These are phyloP conservation scores for Scaptomyza cyrtandrae DNA, from an alignment of 2,888 invertebrate species.

Conservation along the genomic window DNA sequence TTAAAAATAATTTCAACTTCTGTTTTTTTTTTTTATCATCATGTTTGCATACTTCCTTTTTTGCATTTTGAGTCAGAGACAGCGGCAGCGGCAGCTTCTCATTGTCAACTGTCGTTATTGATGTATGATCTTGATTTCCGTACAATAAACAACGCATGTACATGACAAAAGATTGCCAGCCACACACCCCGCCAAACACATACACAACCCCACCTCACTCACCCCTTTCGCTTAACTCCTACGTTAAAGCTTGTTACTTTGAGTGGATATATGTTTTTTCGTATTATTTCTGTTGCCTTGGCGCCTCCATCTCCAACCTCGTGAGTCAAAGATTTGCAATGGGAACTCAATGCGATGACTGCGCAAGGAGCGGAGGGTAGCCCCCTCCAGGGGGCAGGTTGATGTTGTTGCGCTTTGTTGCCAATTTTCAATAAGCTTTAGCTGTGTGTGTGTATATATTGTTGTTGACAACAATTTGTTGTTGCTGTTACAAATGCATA, in stretches of 20 bases:
- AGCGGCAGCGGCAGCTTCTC: constrained; percentile 36
- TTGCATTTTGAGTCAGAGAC: constrained; percentile 58
- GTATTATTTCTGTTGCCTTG: constrained; percentile 52
- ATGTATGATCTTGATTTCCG: constrained; percentile 77
- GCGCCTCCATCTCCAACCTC: constrained; percentile 42
- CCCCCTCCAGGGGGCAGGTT: constrained; percentile 20
- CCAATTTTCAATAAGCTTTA: constrained; percentile 59
- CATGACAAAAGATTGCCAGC: constrained; percentile 58
- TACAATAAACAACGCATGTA: constrained; percentile 46
- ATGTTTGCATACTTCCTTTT: constrained; percentile 40
- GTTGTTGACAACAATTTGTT: constrained; percentile 47
- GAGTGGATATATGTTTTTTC: constrained; percentile 2
- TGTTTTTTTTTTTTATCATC: constrained; percentile 1
- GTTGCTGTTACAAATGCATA: neutral
- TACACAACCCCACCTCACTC: neutral
- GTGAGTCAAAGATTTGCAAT: constrained; percentile 48
- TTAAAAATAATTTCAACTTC: constrained; percentile 50
- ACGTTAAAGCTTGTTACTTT: constrained; percentile 33
- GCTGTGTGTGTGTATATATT: constrained; percentile 27
- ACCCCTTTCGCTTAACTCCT: constrained; percentile 6
- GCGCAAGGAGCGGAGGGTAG: neutral
- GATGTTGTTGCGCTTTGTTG: constrained; percentile 55
- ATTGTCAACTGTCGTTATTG: constrained; percentile 77
- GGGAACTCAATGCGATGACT: constrained; percentile 33
- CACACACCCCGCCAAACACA: neutral